A percentile compares a stretch with the other conserved stretches of the same genome.
These are phyloP conservation scores for Motacilla tschutschensis DNA, from an alignment of 2,113 vertebrate species.

Conservation along the genomic window DNA sequence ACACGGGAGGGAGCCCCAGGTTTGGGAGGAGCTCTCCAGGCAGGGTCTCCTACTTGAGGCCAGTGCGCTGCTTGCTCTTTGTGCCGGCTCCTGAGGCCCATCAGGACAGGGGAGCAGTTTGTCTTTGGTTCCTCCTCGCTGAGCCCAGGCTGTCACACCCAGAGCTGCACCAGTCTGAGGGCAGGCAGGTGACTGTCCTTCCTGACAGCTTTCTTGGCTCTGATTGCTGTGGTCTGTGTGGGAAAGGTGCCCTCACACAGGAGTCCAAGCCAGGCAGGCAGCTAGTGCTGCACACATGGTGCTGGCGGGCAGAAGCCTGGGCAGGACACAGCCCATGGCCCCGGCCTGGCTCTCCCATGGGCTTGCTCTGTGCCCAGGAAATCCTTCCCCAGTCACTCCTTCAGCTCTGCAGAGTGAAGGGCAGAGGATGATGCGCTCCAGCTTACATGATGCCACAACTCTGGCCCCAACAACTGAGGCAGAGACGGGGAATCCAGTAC, in stretches of 20 bases:
- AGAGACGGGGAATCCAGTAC: background rate
- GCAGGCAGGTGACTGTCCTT: no score
- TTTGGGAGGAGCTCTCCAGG: background rate
- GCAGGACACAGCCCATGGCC: background rate
- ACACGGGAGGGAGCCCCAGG: background rate
- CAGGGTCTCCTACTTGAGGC: background rate
- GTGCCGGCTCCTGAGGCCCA: background rate
- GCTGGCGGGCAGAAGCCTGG: background rate
- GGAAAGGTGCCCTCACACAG: background rate
- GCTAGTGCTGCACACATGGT: rapidly evolving
- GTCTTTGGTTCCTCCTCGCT: background rate
- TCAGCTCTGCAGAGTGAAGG: background rate
- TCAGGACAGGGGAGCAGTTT: background rate
- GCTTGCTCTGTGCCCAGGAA: background rate
- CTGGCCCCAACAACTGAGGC: no score
- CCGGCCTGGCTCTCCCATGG: background rate
- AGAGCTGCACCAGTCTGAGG: background rate
- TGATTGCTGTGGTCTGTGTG: background rate
- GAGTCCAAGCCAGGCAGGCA: background rate
- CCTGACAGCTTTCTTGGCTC: background rate
- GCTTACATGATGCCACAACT: background rate
- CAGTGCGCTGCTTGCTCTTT: background rate
- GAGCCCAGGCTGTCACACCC: background rate
- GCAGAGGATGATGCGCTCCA: background rate
- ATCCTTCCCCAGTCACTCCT: background rate